Percentiles rank a stretch among this genome's conserved stretches.
Evolutionary conservation across 2,888 invertebrate genomes (phyloP).

Genomic region (Heliconius ethilla): DNA sequence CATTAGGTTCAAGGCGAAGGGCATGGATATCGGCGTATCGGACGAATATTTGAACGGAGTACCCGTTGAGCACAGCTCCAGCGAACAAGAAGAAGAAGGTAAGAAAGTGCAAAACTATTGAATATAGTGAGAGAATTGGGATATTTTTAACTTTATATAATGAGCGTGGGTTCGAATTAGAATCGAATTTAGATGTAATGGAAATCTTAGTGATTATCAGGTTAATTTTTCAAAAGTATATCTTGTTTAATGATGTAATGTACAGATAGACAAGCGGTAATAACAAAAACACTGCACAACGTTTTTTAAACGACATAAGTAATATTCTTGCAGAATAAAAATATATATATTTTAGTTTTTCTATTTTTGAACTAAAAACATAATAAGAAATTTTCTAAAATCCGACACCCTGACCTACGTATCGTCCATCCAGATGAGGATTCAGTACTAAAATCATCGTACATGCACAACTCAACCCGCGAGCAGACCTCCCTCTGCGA

Average conservation of each 20-base stretch:
- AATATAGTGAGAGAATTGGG: too few species aligned
- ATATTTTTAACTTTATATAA: too few species aligned
- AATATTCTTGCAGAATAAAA: too few species aligned
- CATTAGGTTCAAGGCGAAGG: slow-evolving; percentile 89
- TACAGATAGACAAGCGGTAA: too few species aligned
- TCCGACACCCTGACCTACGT: background rate
- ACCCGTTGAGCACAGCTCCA: slow-evolving; percentile 86
- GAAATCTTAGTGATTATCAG: too few species aligned
- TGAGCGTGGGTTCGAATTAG: too few species aligned
- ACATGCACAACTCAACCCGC: slow-evolving; percentile 77
- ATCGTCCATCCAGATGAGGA: slow-evolving; percentile 66
- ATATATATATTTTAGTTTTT: too few species aligned
- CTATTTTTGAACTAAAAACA: background rate
- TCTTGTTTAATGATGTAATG: too few species aligned
- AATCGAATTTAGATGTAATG: too few species aligned
- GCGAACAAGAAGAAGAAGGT: slow-evolving; percentile 83
- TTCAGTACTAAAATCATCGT: slow-evolving; percentile 80
- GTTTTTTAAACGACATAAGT: too few species aligned
- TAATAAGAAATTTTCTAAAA: background rate
- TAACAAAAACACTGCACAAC: too few species aligned
- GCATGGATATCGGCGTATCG: slow-evolving; percentile 90
- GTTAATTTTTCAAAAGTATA: too few species aligned
- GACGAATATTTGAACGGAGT: slow-evolving; percentile 89
- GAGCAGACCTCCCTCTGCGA: slow-evolving; percentile 91
- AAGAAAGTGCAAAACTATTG: background rate